Base-by-base conservation (phyloP, 30 jellyfish, hydroid and myxozoan genomes). In the Nemopilema nomurai region DNA sequence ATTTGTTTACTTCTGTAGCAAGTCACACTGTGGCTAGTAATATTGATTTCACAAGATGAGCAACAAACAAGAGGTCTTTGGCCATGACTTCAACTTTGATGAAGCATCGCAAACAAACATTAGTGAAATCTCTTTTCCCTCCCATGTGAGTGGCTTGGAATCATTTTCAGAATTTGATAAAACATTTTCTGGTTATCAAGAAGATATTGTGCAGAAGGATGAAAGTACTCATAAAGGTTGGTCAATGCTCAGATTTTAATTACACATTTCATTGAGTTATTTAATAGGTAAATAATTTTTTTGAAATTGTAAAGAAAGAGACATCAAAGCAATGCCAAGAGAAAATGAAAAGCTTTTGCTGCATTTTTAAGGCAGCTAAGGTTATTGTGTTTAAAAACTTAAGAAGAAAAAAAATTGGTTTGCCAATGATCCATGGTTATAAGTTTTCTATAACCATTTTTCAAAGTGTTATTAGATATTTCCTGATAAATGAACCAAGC, bases 61-160 rank as follows among this genome's bases (percentile, higher is more conserved):
- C 18, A 20, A 8, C 74, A 25, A 25, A 41, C 9, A 41, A 41
- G 57, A 13, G 9, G 13, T 41, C 72, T 67, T 65, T 33, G 53
- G 31, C 0, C 24, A 31, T 22, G 83, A 32, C 31, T 68, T 68
- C 63, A 82, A 53, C 1, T 18, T 83, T n/a, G 92, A 62, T 29
- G 92, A 62, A 17, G 66, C 85, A 51, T 83, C 92, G 21, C 85
- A 71, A n/a, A 67, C 75, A 21, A 71, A 83, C 80, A 30, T 82
- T 21, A 92, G 97, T 83, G 95, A 83, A 28, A 80, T 92, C 30
- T 88, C 97, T 30, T 92, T 87, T 51, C 98, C 98, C 26, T 88
- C 97, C 13, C 98, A 92, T 76, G 96, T 92, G 51, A 92, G 98
- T 83, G 98, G 97, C 8, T 51, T 92, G 70, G 98, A 84, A 68